Evolutionary conservation across 1,140 invertebrate genomes (phyloP).

Genomic region (Zaprionus capensis): DNA sequence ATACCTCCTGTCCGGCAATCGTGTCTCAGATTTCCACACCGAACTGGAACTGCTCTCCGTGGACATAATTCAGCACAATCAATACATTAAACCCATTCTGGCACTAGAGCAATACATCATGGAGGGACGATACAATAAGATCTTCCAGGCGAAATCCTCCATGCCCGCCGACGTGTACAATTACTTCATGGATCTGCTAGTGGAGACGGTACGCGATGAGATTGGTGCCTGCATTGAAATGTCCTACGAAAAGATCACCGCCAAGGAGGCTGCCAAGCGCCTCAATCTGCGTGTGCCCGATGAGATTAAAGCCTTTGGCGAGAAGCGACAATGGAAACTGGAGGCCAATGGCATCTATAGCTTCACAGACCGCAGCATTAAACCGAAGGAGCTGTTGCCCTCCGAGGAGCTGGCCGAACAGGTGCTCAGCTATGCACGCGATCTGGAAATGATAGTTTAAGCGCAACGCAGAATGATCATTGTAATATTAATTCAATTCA

Average conservation of each 20-base stretch:
- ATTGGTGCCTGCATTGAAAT: slow-evolving; percentile 98
- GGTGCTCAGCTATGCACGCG: slow-evolving; percentile 98
- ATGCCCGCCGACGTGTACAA: slow-evolving; percentile 98
- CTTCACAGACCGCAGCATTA: slow-evolving; percentile 89
- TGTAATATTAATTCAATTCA: slow-evolving; percentile 39
- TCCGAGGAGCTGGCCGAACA: slow-evolving; percentile 95
- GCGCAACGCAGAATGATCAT: slow-evolving; percentile 27
- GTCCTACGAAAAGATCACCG: slow-evolving; percentile 95
- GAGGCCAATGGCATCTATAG: slow-evolving; percentile 92
- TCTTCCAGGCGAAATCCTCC: slow-evolving; percentile 89
- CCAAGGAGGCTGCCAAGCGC: slow-evolving; percentile 94
- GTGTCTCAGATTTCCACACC: slow-evolving; percentile 99
- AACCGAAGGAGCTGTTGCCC: slow-evolving; percentile 92
- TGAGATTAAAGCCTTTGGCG: slow-evolving; percentile 91
- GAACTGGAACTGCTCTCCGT: slow-evolving; percentile 97
- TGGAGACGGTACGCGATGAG: slow-evolving; percentile 98
- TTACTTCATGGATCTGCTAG: slow-evolving; percentile 98
- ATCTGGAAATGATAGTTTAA: slow-evolving; percentile 99
- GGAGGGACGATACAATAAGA: slow-evolving; percentile 99
- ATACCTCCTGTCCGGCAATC: slow-evolving; percentile 97
- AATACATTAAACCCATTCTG: slow-evolving; percentile 97
- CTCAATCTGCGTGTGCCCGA: slow-evolving; percentile 93
- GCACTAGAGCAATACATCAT: slow-evolving; percentile 99
- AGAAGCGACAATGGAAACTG: slow-evolving; percentile 92
- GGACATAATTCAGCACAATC: slow-evolving; percentile 95